A percentile compares a stretch with the other conserved stretches of the same genome.
These are phyloP conservation scores for Auanema sp. DNA, from an alignment of 2,888 invertebrate species.

Conservation along the genomic window DNA sequence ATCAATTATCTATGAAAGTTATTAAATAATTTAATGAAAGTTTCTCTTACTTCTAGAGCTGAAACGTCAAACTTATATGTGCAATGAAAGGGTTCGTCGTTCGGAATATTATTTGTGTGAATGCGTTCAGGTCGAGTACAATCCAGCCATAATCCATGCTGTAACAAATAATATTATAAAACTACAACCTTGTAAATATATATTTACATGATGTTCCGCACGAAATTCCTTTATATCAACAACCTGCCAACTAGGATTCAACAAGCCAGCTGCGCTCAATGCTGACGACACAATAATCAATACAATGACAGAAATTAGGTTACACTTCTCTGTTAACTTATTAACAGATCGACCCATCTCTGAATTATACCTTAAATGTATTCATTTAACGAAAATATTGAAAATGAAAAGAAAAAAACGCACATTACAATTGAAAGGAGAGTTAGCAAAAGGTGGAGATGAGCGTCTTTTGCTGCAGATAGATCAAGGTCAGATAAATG, in stretches of 20 bases:
- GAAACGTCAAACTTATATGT: constrained; percentile 62
- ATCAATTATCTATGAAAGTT: constrained; percentile 47
- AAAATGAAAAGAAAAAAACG: not conserved
- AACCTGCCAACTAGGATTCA: constrained; percentile 62
- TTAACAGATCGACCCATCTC: constrained; percentile 26
- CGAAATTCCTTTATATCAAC: constrained; percentile 62
- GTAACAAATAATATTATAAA: constrained; percentile 22
- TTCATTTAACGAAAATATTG: not conserved
- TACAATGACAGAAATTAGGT: constrained; percentile 25
- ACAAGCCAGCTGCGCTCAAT: constrained; percentile 54
- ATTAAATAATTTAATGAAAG: not conserved
- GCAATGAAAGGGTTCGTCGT: constrained; percentile 57
- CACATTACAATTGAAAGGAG: not conserved
- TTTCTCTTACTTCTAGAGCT: constrained; percentile 38
- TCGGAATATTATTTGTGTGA: constrained; percentile 30
- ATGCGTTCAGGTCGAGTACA: constrained; percentile 54
- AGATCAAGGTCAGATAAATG: too few species aligned
- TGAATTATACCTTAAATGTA: constrained; percentile 25
- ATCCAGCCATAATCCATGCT: constrained; percentile 63
- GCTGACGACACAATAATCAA: constrained; percentile 54
- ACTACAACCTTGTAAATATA: not conserved
- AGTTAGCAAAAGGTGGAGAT: not conserved
- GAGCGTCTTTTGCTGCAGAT: too few species aligned
- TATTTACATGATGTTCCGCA: constrained; percentile 56
- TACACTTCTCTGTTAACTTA: constrained; percentile 24